Conservation (phyloP, 2,113 vertebrate genomes). For the Phaethornis superciliosus region DNA sequence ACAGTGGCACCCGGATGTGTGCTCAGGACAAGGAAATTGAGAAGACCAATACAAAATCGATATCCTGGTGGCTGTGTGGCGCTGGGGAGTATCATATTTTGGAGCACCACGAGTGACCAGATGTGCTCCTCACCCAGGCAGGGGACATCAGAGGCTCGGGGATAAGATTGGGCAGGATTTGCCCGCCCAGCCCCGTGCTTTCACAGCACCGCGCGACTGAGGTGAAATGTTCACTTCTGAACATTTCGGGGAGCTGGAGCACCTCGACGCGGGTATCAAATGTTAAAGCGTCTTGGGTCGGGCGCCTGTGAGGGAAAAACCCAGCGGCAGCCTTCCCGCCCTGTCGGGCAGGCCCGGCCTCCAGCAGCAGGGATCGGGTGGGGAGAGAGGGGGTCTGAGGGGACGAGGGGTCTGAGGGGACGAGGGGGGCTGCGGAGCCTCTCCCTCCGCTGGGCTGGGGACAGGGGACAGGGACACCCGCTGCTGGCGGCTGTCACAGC, state of each 20-base stretch:
- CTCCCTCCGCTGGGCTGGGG: constrained; percentile 77
- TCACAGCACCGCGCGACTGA: neutral
- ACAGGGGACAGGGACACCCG: constrained; percentile 72
- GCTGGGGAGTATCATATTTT: neutral
- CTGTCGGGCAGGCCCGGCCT: too few relatives aligned
- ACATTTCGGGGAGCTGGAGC: neutral
- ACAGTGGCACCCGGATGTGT: neutral
- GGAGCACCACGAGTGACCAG: neutral
- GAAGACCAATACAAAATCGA: neutral
- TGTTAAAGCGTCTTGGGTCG: too few relatives aligned
- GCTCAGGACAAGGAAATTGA: neutral
- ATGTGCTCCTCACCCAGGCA: neutral
- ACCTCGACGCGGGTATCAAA: neutral
- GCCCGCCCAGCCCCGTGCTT: accelerated
- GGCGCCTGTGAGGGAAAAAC: too few relatives aligned
- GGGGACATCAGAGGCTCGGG: neutral
- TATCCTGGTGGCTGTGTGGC: neutral
- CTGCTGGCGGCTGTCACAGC: constrained; percentile 75
- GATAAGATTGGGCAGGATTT: neutral
- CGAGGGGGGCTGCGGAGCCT: constrained; percentile 75
- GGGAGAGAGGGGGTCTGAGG: neutral
- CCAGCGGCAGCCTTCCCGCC: too few relatives aligned
- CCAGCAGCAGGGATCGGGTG: too few relatives aligned
- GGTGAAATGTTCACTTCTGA: accelerated
- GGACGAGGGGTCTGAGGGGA: neutral